phyloP scores from a whole-genome alignment of 2,888 invertebrate species.

The Lasioglossum villosulum region DNA sequence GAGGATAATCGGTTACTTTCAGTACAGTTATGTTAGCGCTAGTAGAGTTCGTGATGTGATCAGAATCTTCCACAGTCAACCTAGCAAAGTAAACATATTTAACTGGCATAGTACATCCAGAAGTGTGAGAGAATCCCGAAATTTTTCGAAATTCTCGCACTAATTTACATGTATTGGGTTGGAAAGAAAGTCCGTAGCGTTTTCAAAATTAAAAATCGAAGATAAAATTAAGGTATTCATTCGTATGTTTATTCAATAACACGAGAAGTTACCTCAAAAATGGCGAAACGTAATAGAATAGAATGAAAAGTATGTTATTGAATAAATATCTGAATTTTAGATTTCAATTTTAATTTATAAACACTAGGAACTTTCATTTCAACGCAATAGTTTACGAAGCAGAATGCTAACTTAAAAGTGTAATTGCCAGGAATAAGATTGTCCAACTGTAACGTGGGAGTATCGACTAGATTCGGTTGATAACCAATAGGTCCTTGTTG shows the following conservation, averaged over 20 bases:
- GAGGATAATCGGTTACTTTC: conserved; percentile 97
- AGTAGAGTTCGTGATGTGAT: conserved; percentile 93
- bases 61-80: conserved; percentile 95
- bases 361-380: too few species aligned
- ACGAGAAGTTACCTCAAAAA: too few species aligned
- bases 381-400: not conserved
- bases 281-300: too few species aligned
- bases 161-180: not conserved
- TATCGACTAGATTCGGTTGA: conserved; percentile 91
- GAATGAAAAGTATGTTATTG: too few species aligned
- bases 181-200: too few species aligned
- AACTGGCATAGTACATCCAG: not conserved
- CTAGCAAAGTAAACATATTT: conserved; percentile 76
- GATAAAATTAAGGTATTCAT: too few species aligned
- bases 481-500: conserved; percentile 94
- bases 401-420: conserved; percentile 88
- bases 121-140: not conserved
- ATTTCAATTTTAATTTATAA: too few species aligned
- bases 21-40: conserved; percentile 95
- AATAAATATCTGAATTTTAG: too few species aligned
- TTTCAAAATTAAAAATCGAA: too few species aligned
- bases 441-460: conserved; percentile 92
- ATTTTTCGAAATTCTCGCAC: not conserved
- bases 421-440: conserved; percentile 96
- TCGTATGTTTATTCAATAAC: too few species aligned